Evolutionary conservation across 1,140 invertebrate genomes (phyloP), one percentile per base, ranked within the genome.

Genomic region (Magallana angulata): DNA sequence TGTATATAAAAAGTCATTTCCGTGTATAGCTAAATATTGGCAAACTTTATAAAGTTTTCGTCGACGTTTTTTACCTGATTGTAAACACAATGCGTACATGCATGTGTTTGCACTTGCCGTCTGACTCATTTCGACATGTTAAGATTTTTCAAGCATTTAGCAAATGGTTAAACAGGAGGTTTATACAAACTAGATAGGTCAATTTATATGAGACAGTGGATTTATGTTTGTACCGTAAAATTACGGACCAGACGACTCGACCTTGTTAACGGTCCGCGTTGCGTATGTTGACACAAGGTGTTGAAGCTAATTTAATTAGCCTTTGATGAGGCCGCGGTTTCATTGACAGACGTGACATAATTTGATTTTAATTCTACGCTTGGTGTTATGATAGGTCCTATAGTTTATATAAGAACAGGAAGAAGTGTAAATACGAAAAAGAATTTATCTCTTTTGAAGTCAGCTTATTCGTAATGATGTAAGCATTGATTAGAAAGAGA

Each of bases 21-120:
- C 36, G 36, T 48, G 0, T 48, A 48, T 48, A 48, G 5, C 3
- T 4, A 48, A 48, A 48, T 48, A 48, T 5, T 48, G 1, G 36
- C 36, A 48, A 48, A 48, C 36, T 48, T 48, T 48, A 48, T 48
- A 48, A 48, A 48, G 36, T 48, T 48, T 48, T 48, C 36, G 36
- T 0, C 36, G 36, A 48, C 36, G 36, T 48, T 48, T 5, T 48
- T 4, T 48, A 48, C 36, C 2, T 48, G 36, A 5, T 5, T 48
- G 5, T 48, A 48, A 48, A 5, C 36, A 48, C 36, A 48, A 48
- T 48, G 60, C n/a, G 60, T 6, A 1, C 24, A 24, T 71, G 68
- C 68, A 76, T 76, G 68, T 76, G 68, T 76, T 76, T 76, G 30
- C 68, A 76, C 68, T 76, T 76, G 68, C 68, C 12, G 24, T 76